Evolutionary conservation across 1,140 invertebrate species (phyloP).

Genomic region (Eciton burchellii): DNA sequence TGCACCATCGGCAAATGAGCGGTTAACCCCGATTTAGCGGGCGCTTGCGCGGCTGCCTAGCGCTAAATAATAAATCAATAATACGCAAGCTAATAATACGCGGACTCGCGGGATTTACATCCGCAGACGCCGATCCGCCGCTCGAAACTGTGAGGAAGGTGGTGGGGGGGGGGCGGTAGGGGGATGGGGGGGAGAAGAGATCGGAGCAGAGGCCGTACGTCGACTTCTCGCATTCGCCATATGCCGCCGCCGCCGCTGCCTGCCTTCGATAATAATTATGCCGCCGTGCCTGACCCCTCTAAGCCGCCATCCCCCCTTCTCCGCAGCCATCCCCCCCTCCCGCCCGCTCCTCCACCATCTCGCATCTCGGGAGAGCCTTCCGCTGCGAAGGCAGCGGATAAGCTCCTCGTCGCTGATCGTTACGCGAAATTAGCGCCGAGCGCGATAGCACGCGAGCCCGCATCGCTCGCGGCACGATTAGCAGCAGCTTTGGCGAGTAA

Average conservation of each 20-base stretch:
- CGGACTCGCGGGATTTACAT: constrained; percentile 66
- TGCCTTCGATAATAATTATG: constrained; percentile 74
- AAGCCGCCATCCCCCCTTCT: constrained; percentile 37
- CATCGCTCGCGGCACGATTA: constrained; percentile 4
- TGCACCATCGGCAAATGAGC: constrained; percentile 75
- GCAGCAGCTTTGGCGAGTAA: constrained; percentile 21
- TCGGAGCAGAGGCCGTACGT: constrained; percentile 16
- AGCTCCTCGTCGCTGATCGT: constrained; percentile 57
- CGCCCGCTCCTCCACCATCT: no score
- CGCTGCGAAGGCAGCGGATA: constrained; percentile 39
- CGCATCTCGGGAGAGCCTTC: constrained; percentile 45
- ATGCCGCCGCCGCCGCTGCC: constrained; percentile 60
- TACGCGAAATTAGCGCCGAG: constrained; percentile 67
- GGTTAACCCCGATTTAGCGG: constrained; percentile 80
- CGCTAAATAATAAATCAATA: constrained; percentile 81
- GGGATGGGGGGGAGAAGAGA: not conserved
- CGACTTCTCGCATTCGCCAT: constrained; percentile 67
- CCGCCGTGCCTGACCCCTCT: constrained; percentile 32
- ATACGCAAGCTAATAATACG: constrained; percentile 76
- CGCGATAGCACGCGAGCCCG: constrained; percentile 58
- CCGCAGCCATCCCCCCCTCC: constrained; percentile 32
- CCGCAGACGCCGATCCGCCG: constrained; percentile 59
- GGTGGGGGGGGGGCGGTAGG: not conserved
- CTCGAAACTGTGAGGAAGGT: not conserved
- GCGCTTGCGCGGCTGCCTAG: constrained; percentile 71